Conservation (phyloP, 2,888 invertebrate genomes). For the Eupithecia tripunctaria region DNA sequence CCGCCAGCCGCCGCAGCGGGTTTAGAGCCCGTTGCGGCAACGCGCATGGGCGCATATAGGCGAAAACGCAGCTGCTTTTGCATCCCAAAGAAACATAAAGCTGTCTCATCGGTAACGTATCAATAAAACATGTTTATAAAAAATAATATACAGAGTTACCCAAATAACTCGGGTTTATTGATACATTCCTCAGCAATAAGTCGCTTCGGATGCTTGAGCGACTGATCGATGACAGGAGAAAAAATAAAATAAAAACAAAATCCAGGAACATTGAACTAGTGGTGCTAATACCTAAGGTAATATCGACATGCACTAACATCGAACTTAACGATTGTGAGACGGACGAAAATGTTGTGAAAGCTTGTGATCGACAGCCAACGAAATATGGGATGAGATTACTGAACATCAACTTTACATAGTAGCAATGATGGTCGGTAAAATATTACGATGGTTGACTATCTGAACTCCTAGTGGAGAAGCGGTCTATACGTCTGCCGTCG, state of each 20-base stretch:
- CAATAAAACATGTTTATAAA: constrained; percentile 16
- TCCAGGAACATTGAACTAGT: constrained; percentile 27
- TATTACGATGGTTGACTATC: constrained; percentile 41
- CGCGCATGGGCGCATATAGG: constrained; percentile 33
- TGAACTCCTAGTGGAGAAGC: background rate
- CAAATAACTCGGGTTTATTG: constrained; percentile 20
- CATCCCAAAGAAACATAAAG: constrained; percentile 36
- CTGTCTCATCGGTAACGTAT: constrained; percentile 15
- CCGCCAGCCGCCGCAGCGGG: constrained; percentile 65
- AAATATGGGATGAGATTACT: constrained; percentile 67
- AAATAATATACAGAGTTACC: constrained; percentile 17
- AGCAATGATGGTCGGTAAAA: constrained; percentile 61
- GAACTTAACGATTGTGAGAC: constrained; percentile 52
- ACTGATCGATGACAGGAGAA: constrained; percentile 4
- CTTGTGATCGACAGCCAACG: constrained; percentile 65
- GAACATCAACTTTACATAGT: constrained; percentile 77
- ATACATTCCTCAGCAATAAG: constrained; percentile 31
- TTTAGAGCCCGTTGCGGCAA: constrained; percentile 50
- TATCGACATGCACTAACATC: constrained; percentile 57
- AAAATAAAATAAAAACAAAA: constrained; percentile 14
- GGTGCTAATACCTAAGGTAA: constrained; percentile 41
- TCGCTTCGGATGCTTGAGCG: constrained; percentile 17
- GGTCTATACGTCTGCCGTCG: constrained; percentile 22
- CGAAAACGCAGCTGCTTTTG: constrained; percentile 58
- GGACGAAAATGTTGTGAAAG: constrained; percentile 77